Conservation (phyloP, 2,888 invertebrate genomes). For the Nephrotoma appendiculata region DNA sequence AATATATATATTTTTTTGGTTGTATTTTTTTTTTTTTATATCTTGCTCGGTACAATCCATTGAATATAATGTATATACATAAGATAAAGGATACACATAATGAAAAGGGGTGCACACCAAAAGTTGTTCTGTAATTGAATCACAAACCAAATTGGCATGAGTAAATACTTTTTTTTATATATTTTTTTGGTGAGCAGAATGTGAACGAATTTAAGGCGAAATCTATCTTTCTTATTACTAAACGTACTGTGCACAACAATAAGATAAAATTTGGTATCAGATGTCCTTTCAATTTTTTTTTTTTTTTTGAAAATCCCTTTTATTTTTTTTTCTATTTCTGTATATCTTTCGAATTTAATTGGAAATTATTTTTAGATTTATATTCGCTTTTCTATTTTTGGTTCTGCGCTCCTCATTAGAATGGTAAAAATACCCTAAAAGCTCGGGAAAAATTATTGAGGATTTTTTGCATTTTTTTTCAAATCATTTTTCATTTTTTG, state of each 20-base stretch:
- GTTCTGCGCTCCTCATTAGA: not conserved
- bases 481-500: not conserved
- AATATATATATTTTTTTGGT: not conserved
- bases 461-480: not conserved
- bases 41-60: not conserved
- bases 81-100: not conserved
- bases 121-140: not conserved
- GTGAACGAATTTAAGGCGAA: not conserved
- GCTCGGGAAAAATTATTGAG: not conserved
- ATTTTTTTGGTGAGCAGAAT: not conserved
- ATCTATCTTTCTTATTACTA: not conserved
- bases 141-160: not conserved
- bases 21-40: too few relatives aligned
- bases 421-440: not conserved
- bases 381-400: not conserved
- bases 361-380: not conserved
- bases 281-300: not conserved
- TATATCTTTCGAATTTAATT: not conserved
- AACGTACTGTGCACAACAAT: not conserved
- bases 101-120: not conserved
- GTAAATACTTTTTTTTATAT: not conserved
- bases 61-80: not conserved
- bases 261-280: not conserved
- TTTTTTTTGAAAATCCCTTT: not conserved
- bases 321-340: not conserved